Conservation (phyloP, 2,888 invertebrate genomes). For the Mechanitis mazaeus region DNA sequence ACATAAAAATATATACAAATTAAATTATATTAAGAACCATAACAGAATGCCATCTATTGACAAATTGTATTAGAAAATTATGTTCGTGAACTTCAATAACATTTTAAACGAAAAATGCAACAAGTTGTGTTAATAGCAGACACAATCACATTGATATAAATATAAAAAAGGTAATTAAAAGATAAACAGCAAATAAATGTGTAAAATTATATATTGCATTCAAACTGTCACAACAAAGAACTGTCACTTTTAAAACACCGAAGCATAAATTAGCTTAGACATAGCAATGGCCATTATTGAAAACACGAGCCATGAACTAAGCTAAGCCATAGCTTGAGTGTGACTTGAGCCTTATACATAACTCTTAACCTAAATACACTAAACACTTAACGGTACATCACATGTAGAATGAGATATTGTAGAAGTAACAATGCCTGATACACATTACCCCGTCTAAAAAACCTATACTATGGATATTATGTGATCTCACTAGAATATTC, state of each 20-base stretch:
- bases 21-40: too few relatives aligned
- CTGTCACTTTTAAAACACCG: conserved; percentile 27
- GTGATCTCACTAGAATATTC: conserved; percentile 24
- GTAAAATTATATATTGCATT: conserved; percentile 71
- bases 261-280: conserved; percentile 26
- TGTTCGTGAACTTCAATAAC: too few relatives aligned
- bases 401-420: conserved; percentile 72
- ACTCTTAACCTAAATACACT: conserved; percentile 49
- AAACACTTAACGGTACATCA: conserved; percentile 73
- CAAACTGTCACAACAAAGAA: conserved; percentile 72
- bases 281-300: conserved; percentile 33
- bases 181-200: conserved; percentile 33
- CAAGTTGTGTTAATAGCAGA: background rate
- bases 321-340: too few relatives aligned
- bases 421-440: conserved; percentile 64
- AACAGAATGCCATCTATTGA: too few relatives aligned
- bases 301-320: too few relatives aligned
- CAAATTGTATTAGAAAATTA: too few relatives aligned
- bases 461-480: conserved; percentile 30
- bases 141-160: background rate
- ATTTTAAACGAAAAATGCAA: background rate
- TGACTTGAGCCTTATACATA: conserved; percentile 35
- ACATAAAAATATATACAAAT: too few relatives aligned
- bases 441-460: conserved; percentile 47
- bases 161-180: conserved; percentile 2